Evolutionary conservation across 2,113 vertebrate genomes (phyloP), one percentile per base, ranked within the genome.

Genomic region (Aspiorhynchus laticeps): DNA sequence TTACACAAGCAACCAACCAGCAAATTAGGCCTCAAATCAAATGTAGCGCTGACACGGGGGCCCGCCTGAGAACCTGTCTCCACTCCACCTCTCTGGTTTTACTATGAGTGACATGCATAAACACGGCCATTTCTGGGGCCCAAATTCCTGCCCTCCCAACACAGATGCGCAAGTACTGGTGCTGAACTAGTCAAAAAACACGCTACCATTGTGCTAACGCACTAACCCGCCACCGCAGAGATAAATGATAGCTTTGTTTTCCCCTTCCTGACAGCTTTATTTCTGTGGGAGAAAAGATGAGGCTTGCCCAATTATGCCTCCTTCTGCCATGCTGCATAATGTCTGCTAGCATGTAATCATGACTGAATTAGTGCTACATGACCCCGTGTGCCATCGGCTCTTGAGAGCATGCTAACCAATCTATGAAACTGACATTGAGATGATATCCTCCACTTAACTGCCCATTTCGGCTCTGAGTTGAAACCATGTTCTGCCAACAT

Each of bases 31-130:
- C 88, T 91, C 87, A 90, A 95, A 90, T 92, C 80, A 80, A 95
- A 92, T 88, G 93, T 85, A 88, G 94, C 90, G 84, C 88, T 88
- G 93, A 93, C 90, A 93, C 87, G 79, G 87, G 90, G 92, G 89
- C 87, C 87, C 81, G 90, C 89, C 91, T 91, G 87, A 90, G 95
- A 94, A 94, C 90, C 82, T 90, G 63, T 88, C 92, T 91, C 84
- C 69, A 67, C 91, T 84, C 87, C 88, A 80, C 91, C 87, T 85
- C 85, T 89, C 90, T 88, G 89, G 5, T 83, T 38, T 87, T 59
- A 90, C 65, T 91, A 88, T 87, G 93, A 96, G 93, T 94, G 94
- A 94, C 91, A 94, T 93, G 92, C 92, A 93, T 94, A 94, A 95
- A 95, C 87, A 94, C 85, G 85, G 89, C 31, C 90, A 53, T 91